Base-by-base conservation (phyloP, 2,888 invertebrate genomes). In the Drosophila nr. perissopoda region DNA sequence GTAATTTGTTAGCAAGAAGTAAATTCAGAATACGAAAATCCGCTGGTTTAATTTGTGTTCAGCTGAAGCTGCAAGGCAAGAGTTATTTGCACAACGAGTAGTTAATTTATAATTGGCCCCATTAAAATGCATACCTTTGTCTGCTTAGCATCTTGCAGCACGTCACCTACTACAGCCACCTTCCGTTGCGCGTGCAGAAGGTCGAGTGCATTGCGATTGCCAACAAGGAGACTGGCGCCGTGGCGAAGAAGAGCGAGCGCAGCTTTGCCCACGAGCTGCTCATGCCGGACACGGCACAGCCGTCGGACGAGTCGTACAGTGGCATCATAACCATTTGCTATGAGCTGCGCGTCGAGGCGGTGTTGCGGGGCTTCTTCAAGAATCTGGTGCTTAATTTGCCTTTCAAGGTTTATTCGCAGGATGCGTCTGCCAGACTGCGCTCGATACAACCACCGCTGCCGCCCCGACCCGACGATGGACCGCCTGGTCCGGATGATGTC, bases 141-240 rank as follows among this genome's bases (percentile, higher is more conserved):
- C 76, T 91, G 1, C 76, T 42, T 42, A 78, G 78, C 57, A 48
- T 78, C 42, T 62, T 78, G 29, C 93, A 93, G 82, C 82, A 90
- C 58, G 76, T 93, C 38, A 86, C 82, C 33, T 93, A 93, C 78
- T 89, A 86, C 40, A 93, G 92, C 65, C 91, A 91, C 56, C 84
- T 90, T 25, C 93, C 93, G 2, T 60, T 92, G 52, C 76, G 89
- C 7, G 86, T 91, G 34, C 88, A 88, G 29, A 92, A 92, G 76
- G 80, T 87, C 29, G 93, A 93, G 75, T 87, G 91, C 38, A 73
- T 91, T 25, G 82, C 89, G 16, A 85, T 93, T 65, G 91, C 91
- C 59, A 92, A 83, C 52, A 93, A 93, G 76, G 93, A 93, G 80
- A 92, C 93, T 1, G 93, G 93, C 1, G 90, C 92, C 1, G 92